A percentile compares a stretch with the other conserved stretches of the same genome.
phyloP scores from a whole-genome alignment of 2,888 invertebrate species.

The Pterobdella sp. region DNA sequence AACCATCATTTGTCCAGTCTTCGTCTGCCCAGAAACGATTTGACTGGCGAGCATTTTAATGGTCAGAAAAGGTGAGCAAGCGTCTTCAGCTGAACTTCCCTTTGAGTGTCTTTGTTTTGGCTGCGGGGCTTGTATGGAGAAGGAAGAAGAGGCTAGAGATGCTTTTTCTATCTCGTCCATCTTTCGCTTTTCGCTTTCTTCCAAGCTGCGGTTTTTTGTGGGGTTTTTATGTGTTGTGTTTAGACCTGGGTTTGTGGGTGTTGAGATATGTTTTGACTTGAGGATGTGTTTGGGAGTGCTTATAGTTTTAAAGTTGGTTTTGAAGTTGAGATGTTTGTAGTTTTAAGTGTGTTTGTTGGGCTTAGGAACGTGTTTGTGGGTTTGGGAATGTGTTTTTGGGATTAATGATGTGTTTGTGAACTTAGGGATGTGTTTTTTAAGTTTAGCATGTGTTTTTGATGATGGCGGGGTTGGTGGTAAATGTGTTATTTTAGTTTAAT shows the following conservation, averaged over 20 bases:
- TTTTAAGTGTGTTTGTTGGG: not conserved
- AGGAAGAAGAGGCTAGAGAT: not conserved
- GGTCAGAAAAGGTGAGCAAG: not conserved
- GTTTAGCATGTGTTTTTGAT: not conserved
- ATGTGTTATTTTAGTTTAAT: too few species aligned
- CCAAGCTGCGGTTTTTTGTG: too few species aligned
- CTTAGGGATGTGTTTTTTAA: not conserved
- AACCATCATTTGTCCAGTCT: conserved; percentile 26
- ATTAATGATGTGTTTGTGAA: not conserved
- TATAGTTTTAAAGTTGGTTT: not conserved
- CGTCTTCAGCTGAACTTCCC: not conserved
- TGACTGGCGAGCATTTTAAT: conserved; percentile 16
- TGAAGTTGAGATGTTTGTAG: not conserved
- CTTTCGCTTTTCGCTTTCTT: not conserved
- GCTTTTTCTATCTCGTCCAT: not conserved
- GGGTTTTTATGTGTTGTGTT: too few species aligned
- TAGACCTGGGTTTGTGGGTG: too few species aligned
- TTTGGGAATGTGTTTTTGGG: not conserved
- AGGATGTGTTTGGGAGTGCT: not conserved
- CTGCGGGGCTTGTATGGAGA: not conserved
- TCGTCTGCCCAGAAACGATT: conserved; percentile 24
- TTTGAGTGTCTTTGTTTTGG: not conserved
- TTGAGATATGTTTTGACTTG: not conserved
- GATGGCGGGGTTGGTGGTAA: not conserved
- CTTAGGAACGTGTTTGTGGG: not conserved